phyloP scores from a whole-genome alignment of 2,888 invertebrate genomes.

The Acleris emargana region DNA sequence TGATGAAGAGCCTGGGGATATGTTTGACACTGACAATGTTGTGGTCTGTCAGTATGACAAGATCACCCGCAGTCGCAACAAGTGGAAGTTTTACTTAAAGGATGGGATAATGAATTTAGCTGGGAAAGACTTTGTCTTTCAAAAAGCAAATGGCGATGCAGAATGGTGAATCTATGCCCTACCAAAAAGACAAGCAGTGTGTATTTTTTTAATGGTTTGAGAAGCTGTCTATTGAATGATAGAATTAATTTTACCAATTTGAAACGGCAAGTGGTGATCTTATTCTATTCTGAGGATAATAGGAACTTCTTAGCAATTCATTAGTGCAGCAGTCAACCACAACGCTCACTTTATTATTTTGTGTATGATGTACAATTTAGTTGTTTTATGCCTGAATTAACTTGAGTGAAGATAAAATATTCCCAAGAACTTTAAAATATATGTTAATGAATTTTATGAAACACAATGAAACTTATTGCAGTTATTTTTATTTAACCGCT shows the following conservation, averaged over 20 bases:
- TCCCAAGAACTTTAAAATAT: background rate
- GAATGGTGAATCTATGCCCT: constrained; percentile 91
- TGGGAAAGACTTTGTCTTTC: constrained; percentile 99
- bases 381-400: constrained; percentile 2
- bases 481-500: constrained; percentile 8
- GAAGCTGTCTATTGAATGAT: constrained; percentile 60
- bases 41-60: constrained; percentile 99
- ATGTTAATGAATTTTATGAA: constrained; percentile 18
- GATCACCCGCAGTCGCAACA: constrained; percentile 98
- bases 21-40: constrained; percentile 99
- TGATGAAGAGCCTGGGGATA: constrained; percentile 96
- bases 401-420: background rate
- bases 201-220: constrained; percentile 66
- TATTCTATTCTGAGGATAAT: constrained; percentile 1
- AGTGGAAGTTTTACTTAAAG: constrained; percentile 99
- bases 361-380: constrained; percentile 7
- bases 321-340: constrained; percentile 10
- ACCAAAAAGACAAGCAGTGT: constrained; percentile 58
- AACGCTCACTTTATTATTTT: constrained; percentile 20
- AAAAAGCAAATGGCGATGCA: constrained; percentile 99
- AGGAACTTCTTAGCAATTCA: constrained; percentile 2
- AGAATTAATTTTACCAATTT: constrained; percentile 48
- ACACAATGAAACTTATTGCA: constrained; percentile 2
- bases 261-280: constrained; percentile 14
- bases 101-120: constrained; percentile 99